Evolutionary conservation across 2,888 invertebrate genomes (phyloP).

Genomic region (Coelinius sp.): DNA sequence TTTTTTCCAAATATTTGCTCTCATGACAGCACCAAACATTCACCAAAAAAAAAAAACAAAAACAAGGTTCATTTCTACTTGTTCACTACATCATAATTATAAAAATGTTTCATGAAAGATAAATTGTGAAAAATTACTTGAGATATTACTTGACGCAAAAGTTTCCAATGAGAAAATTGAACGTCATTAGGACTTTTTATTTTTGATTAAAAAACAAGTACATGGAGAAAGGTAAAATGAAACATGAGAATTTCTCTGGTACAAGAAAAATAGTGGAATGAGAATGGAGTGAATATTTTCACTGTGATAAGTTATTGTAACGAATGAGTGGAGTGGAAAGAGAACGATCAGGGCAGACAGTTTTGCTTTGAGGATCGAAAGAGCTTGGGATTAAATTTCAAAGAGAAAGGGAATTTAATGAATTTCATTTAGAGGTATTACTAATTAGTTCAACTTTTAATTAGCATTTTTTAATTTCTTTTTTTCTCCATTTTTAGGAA

Average conservation of each 20-base stretch:
- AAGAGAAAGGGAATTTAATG: not conserved
- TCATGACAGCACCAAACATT: too few species aligned
- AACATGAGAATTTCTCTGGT: constrained; percentile 1
- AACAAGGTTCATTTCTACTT: not conserved
- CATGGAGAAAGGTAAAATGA: constrained; percentile 3
- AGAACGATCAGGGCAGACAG: not conserved
- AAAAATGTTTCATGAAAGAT: not conserved
- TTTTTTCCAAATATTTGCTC: too few species aligned
- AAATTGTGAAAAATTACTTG: not conserved
- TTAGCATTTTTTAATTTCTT: not conserved
- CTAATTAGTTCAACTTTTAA: too few species aligned
- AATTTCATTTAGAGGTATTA: too few species aligned
- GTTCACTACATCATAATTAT: not conserved
- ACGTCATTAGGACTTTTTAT: not conserved
- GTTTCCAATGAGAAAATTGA: constrained; percentile 1
- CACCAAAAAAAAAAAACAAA: too few species aligned
- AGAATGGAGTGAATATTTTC: not conserved
- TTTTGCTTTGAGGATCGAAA: not conserved
- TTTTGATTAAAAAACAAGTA: not conserved
- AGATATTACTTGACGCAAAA: not conserved
- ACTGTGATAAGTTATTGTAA: constrained; percentile 26
- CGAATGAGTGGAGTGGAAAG: not conserved
- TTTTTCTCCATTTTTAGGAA: too few species aligned
- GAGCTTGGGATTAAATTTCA: not conserved
- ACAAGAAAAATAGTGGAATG: not conserved